Conservation (phyloP, 2,797 vertebrate genomes). For the Typhlichthys eigenmanni region DNA sequence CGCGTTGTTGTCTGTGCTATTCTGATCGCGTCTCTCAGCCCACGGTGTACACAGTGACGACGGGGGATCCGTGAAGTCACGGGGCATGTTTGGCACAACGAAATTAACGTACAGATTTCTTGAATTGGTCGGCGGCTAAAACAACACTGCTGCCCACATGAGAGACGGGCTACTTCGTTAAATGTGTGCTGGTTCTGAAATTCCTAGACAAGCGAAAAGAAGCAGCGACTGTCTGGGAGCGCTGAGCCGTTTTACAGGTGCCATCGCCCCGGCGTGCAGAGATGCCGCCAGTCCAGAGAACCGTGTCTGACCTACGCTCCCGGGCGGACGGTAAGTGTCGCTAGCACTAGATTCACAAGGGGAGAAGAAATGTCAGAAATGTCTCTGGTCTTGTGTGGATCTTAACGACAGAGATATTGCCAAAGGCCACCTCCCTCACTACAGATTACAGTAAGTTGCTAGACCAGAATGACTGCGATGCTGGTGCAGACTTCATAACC, state of each 20-base stretch:
- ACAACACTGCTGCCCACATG: constrained; percentile 29
- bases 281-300: constrained; percentile 91
- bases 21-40: constrained; percentile 5
- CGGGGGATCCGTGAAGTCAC: constrained; percentile 34
- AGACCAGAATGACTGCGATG: constrained; percentile 14
- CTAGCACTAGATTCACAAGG: not conserved
- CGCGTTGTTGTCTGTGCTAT: constrained; percentile 11
- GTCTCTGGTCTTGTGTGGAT: not conserved
- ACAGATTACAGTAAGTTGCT: constrained; percentile 48
- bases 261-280: constrained; percentile 53
- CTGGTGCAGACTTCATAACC: not conserved
- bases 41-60: constrained; percentile 45
- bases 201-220: constrained; percentile 48
- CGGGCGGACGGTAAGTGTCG: constrained; percentile 86
- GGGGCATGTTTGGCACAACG: constrained; percentile 34
- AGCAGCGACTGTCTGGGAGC: constrained; percentile 32
- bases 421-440: constrained; percentile 35
- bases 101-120: constrained; percentile 34
- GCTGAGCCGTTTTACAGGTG: constrained; percentile 73
- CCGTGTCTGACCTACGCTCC: constrained; percentile 89
- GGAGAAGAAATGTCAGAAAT: not conserved
- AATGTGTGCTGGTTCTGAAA: constrained; percentile 42
- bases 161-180: constrained; percentile 37
- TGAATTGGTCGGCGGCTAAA: constrained; percentile 21
- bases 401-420: not conserved